A percentile compares a stretch with the other conserved stretches of the same genome.
Conservation (phyloP, 2,797 vertebrate genomes). For the Anolis apletophallus region DNA sequence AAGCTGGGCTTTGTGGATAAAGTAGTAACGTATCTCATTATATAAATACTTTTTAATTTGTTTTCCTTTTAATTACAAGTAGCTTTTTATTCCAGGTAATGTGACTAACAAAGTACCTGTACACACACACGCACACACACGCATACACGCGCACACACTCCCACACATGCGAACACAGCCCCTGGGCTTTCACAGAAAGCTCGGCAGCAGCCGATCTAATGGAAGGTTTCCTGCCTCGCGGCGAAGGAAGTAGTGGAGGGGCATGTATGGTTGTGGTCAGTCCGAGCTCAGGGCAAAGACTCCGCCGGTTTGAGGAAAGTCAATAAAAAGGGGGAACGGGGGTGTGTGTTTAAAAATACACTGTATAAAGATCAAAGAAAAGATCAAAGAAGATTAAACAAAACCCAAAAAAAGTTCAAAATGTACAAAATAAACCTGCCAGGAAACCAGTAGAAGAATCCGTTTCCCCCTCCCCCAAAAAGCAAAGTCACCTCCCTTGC, state of each 20-base stretch:
- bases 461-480: not conserved
- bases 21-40: conserved; percentile 72
- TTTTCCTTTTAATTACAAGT: conserved; percentile 76
- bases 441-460: conserved; percentile 62
- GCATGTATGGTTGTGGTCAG: conserved; percentile 56
- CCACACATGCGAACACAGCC: conserved; percentile 52
- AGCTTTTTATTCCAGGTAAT: conserved; percentile 76
- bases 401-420: conserved; percentile 62
- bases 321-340: conserved; percentile 54
- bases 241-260: conserved; percentile 69
- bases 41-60: conserved; percentile 77
- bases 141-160: not conserved
- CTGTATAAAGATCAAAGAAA: conserved; percentile 68
- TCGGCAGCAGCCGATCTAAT: conserved; percentile 75
- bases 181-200: conserved; percentile 84
- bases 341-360: conserved; percentile 39
- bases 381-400: conserved; percentile 57
- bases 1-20: conserved; percentile 75
- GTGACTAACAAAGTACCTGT: conserved; percentile 74
- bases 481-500: conserved; percentile 26
- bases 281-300: conserved; percentile 52
- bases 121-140: conserved; percentile 16
- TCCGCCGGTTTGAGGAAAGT: conserved; percentile 61
- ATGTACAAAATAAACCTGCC: conserved; percentile 59
- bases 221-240: conserved; percentile 76